A percentile compares a stretch with the other conserved stretches of the same genome.
Evolutionary conservation across 2,888 invertebrate species (phyloP).

Genomic region (Tiliacea citrago): DNA sequence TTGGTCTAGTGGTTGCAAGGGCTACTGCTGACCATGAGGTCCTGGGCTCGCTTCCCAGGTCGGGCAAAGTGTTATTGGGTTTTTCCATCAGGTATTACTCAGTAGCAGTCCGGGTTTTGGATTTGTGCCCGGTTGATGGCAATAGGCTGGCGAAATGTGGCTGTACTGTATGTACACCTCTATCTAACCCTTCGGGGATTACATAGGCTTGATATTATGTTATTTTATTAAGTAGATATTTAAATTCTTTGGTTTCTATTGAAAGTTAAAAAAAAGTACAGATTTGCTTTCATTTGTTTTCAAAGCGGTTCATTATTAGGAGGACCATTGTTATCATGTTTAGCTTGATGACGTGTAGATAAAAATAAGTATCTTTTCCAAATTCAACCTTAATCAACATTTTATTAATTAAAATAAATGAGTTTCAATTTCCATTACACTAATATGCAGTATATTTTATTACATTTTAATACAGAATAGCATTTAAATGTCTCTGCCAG

Average conservation of each 20-base stretch:
- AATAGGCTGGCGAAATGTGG: no score
- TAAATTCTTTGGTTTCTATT: background rate
- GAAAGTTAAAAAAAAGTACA: background rate
- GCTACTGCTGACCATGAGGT: no score
- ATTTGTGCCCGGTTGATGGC: no score
- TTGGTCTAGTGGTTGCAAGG: no score
- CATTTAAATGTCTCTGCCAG: slow-evolving; percentile 30
- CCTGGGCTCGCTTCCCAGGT: no score
- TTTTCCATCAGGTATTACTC: no score
- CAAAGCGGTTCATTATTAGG: background rate
- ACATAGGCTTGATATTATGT: no score
- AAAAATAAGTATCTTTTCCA: background rate
- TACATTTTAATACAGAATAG: slow-evolving; percentile 31
- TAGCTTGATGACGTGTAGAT: background rate
- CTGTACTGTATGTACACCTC: no score
- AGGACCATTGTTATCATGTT: background rate
- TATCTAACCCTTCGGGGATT: no score
- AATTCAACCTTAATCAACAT: background rate
- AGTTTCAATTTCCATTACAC: slow-evolving; percentile 3
- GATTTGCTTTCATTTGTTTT: background rate
- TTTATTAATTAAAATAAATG: slow-evolving; percentile 18
- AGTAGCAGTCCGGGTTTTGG: no score
- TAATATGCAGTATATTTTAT: slow-evolving; percentile 11
- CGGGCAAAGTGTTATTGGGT: no score
- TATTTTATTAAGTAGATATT: background rate